These are phyloP conservation scores for Merodon equestris DNA, from an alignment of 2,888 invertebrate genomes.

Conservation along the genomic window DNA sequence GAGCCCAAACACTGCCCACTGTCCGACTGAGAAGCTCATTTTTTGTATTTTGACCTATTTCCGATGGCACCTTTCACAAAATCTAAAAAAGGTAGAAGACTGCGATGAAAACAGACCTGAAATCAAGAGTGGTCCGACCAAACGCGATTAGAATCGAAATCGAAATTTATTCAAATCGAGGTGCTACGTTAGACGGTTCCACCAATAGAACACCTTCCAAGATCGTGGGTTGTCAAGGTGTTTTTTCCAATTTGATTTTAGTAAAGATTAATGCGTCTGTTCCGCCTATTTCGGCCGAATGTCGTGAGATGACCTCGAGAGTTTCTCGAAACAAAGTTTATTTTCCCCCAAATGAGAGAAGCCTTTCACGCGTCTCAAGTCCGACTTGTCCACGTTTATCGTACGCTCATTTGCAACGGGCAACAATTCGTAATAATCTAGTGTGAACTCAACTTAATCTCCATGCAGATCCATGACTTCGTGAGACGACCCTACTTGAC, in stretches of 20 bases:
- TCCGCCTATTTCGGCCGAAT: conserved; percentile 15
- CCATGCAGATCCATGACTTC: too few species aligned
- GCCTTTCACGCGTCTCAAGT: conserved; percentile 59
- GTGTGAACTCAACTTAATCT: too few species aligned
- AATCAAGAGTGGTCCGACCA: conserved; percentile 27
- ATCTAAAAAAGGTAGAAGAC: too few species aligned
- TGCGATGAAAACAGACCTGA: background rate
- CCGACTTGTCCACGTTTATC: background rate
- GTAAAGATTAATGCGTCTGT: conserved; percentile 24
- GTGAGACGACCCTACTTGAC: too few species aligned
- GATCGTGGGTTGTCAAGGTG: conserved; percentile 22
- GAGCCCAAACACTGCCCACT: too few species aligned
- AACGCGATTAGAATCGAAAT: conserved; percentile 11
- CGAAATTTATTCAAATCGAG: conserved; percentile 5
- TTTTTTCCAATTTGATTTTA: background rate
- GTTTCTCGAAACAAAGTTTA: conserved; percentile 27
- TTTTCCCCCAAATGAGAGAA: conserved; percentile 37
- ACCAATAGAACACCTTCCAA: background rate
- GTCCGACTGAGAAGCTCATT: conserved; percentile 29
- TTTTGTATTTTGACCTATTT: conserved; percentile 30
- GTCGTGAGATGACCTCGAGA: conserved; percentile 46
- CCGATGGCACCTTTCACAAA: conserved; percentile 26
- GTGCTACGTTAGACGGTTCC: conserved; percentile 2
- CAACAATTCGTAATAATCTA: too few species aligned
- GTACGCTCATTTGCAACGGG: too few species aligned